phyloP scores from a whole-genome alignment of 2,888 invertebrate genomes.

The Mythimna lalbum region DNA sequence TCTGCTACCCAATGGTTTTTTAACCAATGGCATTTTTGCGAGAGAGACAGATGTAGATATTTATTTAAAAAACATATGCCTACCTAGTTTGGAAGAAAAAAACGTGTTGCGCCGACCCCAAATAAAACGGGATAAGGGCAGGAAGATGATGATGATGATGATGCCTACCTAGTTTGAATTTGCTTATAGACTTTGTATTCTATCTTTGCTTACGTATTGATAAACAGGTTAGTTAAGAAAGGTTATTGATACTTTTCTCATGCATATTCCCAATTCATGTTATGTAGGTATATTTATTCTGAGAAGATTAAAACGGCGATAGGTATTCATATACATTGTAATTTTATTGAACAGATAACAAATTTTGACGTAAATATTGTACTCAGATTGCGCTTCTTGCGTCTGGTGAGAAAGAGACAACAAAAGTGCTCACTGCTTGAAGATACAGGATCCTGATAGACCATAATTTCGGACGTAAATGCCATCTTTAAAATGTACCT shows the following conservation, averaged over 20 bases:
- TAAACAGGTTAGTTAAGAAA: too few relatives aligned
- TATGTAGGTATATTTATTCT: not conserved
- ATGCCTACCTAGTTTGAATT: too few relatives aligned
- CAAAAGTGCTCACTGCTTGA: conserved; percentile 6
- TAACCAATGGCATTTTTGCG: too few relatives aligned
- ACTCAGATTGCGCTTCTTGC: conserved; percentile 18
- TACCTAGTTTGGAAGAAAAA: too few relatives aligned
- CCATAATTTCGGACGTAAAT: conserved; percentile 45
- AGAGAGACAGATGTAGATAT: too few relatives aligned
- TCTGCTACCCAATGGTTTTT: too few relatives aligned
- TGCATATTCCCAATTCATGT: not conserved
- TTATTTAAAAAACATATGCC: too few relatives aligned
- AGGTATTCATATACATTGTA: not conserved
- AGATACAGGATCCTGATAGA: conserved; percentile 35
- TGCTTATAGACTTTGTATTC: too few relatives aligned
- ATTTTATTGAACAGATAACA: conserved; percentile 19
- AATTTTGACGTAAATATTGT: conserved; percentile 30
- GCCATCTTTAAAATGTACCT: conserved; percentile 22
- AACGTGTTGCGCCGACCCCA: too few relatives aligned
- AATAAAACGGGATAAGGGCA: too few relatives aligned
- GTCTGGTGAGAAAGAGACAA: conserved; percentile 13
- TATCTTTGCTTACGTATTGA: too few relatives aligned
- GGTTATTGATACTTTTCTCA: not conserved
- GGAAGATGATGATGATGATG: too few relatives aligned
- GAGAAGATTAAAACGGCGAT: not conserved